A percentile compares a stretch with the other conserved stretches of the same genome.
These are phyloP conservation scores for Drosophila yooni DNA, from an alignment of 2,888 invertebrate species.

Conservation along the genomic window DNA sequence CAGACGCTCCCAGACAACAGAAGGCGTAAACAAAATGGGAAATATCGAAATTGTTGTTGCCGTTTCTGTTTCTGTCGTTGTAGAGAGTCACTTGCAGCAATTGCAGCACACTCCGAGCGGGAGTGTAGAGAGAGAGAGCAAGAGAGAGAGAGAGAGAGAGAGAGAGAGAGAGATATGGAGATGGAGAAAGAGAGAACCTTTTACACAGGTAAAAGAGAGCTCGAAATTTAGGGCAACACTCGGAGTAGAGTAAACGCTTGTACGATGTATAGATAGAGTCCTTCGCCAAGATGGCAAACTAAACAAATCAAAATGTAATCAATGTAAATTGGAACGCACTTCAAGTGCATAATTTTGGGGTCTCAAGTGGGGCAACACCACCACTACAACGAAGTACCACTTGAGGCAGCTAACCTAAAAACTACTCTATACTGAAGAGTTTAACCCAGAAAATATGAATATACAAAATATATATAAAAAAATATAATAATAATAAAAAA, in stretches of 20 bases:
- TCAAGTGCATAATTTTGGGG: conserved; percentile 42
- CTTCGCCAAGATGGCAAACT: conserved; percentile 18
- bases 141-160: not conserved
- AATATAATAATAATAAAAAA: accelerated
- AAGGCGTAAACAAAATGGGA: conserved; percentile 61
- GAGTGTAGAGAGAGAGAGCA: not conserved
- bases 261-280: conserved; percentile 1
- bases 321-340: conserved; percentile 46
- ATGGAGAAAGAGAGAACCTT: not conserved
- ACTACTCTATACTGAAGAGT: conserved; percentile 28
- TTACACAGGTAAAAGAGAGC: conserved; percentile 31
- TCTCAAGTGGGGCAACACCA: conserved; percentile 46
- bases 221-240: conserved; percentile 15
- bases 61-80: conserved; percentile 9
- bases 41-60: conserved; percentile 41
- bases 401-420: conserved; percentile 31
- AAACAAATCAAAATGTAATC: conserved; percentile 64
- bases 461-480: not conserved
- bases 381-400: conserved; percentile 28
- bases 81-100: conserved; percentile 25
- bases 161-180: not conserved
- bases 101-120: conserved; percentile 23
- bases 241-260: not conserved
- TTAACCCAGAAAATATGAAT: not conserved
- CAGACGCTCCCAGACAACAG: conserved; percentile 51